Conservation (phyloP, 2,797 vertebrate genomes). For the Tinamus major region DNA sequence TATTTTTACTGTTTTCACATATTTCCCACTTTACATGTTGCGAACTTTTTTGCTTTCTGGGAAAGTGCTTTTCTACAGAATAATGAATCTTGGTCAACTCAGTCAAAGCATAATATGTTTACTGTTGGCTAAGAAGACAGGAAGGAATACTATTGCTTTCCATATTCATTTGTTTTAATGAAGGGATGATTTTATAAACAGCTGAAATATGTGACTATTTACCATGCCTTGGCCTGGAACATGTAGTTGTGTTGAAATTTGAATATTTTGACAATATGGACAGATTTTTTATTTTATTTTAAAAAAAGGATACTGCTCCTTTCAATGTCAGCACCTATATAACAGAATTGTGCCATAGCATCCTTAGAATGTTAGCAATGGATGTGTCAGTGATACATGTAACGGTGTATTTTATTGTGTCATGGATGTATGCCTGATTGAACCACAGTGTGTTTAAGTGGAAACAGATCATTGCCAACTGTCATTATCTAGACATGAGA, state of each 20-base stretch:
- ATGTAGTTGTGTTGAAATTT: rapidly evolving
- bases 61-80: background rate
- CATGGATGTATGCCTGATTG: background rate
- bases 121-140: background rate
- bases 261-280: background rate
- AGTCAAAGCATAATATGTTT: background rate
- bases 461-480: background rate
- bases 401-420: background rate
- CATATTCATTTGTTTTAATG: background rate
- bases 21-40: background rate
- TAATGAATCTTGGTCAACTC: background rate
- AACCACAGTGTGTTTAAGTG: background rate
- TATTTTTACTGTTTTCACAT: background rate
- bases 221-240: background rate
- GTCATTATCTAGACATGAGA: background rate
- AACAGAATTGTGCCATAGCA: background rate
- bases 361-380: background rate
- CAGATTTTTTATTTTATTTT: too few relatives aligned
- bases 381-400: background rate
- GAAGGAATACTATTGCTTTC: background rate
- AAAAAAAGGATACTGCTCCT: background rate
- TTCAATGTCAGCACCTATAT: background rate
- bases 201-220: background rate
- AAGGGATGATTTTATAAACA: background rate
- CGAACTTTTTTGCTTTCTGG: background rate